These are phyloP conservation scores for Tapera naevia DNA, from an alignment of 2,797 vertebrate genomes.

Conservation along the genomic window DNA sequence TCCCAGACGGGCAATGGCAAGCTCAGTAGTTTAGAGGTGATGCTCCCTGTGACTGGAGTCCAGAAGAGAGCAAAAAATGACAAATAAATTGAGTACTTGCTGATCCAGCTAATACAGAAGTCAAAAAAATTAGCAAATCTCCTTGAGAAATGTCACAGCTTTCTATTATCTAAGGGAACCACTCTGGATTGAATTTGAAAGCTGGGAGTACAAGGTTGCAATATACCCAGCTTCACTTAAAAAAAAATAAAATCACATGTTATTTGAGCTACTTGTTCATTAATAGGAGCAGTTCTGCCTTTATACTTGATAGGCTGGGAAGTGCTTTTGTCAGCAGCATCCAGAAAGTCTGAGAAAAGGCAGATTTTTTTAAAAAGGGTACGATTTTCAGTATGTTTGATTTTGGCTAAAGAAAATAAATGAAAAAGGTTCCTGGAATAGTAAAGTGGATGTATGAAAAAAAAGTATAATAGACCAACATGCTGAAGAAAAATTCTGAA, in stretches of 20 bases:
- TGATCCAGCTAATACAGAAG: slow-evolving; percentile 49
- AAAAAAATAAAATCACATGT: background rate
- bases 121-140: slow-evolving; percentile 53
- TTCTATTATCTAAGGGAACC: background rate
- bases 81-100: slow-evolving; percentile 26
- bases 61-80: background rate
- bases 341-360: background rate
- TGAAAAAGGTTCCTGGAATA: background rate
- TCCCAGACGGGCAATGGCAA: background rate
- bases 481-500: background rate
- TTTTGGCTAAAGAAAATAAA: background rate
- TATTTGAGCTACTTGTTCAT: background rate
- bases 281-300: background rate
- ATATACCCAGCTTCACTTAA: background rate
- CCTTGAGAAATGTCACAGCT: slow-evolving; percentile 43
- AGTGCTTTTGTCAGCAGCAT: background rate
- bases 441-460: background rate
- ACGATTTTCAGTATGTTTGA: background rate
- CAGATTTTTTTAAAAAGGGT: background rate
- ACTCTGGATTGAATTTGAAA: background rate
- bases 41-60: background rate
- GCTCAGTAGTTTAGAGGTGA: background rate
- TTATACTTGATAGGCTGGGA: background rate
- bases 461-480: too few species aligned
- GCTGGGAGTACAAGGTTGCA: background rate